These are phyloP conservation scores for Standfussiana lucernea DNA, from an alignment of 2,888 invertebrate species.

Conservation along the genomic window DNA sequence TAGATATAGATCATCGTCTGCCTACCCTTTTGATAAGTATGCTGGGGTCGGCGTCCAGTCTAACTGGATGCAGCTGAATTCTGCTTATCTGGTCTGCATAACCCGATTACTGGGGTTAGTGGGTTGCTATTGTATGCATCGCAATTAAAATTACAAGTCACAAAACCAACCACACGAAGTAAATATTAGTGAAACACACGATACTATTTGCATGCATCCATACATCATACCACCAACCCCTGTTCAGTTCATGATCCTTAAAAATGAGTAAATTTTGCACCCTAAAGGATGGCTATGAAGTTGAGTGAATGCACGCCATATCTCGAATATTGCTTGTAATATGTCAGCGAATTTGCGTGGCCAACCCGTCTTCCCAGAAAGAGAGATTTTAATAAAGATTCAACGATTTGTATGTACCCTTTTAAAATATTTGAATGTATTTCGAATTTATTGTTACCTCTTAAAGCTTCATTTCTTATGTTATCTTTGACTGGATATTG, in stretches of 20 bases:
- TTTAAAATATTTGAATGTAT: conserved; percentile 15
- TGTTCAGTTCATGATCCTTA: conserved; percentile 58
- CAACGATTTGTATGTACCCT: conserved; percentile 45
- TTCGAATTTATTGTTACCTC: not conserved
- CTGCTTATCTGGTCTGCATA: not conserved
- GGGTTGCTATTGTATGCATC: not conserved
- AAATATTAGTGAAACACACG: not conserved
- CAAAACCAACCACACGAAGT: conserved; percentile 5
- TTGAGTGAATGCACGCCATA: conserved; percentile 73
- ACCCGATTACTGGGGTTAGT: not conserved
- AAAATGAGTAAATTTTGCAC: conserved; percentile 62
- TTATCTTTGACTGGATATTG: not conserved
- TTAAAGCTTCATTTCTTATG: not conserved
- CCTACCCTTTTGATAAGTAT: not conserved
- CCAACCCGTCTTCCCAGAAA: conserved; percentile 62
- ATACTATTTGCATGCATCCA: conserved; percentile 40
- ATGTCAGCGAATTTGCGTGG: conserved; percentile 83
- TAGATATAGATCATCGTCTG: no score
- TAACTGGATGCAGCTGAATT: not conserved
- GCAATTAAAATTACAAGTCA: not conserved
- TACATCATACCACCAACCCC: conserved; percentile 31
- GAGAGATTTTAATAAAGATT: conserved; percentile 63
- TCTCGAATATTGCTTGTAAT: conserved; percentile 83
- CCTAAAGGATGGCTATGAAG: conserved; percentile 51
- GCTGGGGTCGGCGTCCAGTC: not conserved